These are phyloP conservation scores for Platycercus adscitus DNA, from an alignment of 2,113 vertebrate species.

Conservation along the genomic window DNA sequence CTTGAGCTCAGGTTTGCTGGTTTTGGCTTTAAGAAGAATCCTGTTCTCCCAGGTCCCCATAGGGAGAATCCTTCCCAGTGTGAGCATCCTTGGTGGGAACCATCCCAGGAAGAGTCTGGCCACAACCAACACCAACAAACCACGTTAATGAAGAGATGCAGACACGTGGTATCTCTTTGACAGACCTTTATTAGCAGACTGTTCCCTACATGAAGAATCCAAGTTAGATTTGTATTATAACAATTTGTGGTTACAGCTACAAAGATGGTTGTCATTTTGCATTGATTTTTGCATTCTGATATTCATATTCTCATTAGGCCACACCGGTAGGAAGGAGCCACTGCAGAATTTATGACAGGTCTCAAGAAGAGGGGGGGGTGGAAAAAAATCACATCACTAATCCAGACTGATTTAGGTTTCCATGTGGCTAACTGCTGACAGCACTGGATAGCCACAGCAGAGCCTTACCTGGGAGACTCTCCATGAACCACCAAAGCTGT, in stretches of 20 bases:
- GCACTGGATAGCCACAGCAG: not conserved
- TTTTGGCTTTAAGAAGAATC: not conserved
- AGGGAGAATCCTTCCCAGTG: not conserved
- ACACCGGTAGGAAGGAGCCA: conserved; percentile 51
- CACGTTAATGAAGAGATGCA: accelerated
- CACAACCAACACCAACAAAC: not conserved
- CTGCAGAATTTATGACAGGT: not conserved
- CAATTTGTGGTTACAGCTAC: conserved; percentile 72
- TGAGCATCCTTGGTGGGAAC: not conserved
- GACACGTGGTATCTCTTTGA: conserved; percentile 21
- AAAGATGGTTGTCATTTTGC: conserved; percentile 70
- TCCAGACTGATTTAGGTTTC: not conserved
- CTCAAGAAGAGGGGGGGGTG: not conserved
- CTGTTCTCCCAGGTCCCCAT: not conserved
- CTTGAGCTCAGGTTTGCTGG: not conserved
- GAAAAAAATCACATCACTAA: not conserved
- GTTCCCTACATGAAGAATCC: conserved; percentile 73
- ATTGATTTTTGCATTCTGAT: conserved; percentile 76
- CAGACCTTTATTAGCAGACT: conserved; percentile 84
- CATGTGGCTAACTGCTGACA: not conserved
- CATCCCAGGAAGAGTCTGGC: not conserved
- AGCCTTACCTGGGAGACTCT: not conserved
- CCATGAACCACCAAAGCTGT: not conserved
- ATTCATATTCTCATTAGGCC: conserved; percentile 60
- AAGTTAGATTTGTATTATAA: conserved; percentile 66